Conservation (phyloP, 1,140 invertebrate genomes). For the Drosophila ercepeae region DNA sequence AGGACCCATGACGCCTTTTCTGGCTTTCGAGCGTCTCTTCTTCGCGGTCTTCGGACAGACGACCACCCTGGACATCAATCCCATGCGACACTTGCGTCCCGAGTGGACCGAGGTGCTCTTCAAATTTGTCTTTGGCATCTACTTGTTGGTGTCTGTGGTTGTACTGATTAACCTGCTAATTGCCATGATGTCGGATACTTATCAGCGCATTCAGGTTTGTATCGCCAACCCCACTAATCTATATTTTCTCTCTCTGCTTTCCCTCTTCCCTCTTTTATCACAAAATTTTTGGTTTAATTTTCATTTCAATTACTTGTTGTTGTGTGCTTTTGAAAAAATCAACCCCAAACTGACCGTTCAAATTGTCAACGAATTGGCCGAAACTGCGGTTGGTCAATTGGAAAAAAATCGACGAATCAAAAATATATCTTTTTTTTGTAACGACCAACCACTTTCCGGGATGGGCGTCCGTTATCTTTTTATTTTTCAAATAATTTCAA, state of each 20-base stretch:
- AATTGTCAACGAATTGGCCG: conserved; percentile 19
- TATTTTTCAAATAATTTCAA: conserved; percentile 70
- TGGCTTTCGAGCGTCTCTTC: conserved; percentile 98
- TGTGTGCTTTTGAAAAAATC: conserved; percentile 26
- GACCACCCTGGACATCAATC: conserved; percentile 92
- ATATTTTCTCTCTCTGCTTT: conserved; percentile 53
- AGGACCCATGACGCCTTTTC: conserved; percentile 93
- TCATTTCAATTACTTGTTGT: conserved; percentile 14
- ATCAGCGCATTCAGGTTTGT: conserved; percentile 96
- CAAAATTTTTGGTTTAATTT: conserved; percentile 4
- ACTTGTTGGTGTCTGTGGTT: conserved; percentile 98
- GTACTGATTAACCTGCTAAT: conserved; percentile 99
- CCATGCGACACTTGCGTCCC: conserved; percentile 87
- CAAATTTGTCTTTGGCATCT: conserved; percentile 96
- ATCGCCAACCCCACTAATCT: conserved; percentile 73
- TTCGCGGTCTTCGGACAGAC: conserved; percentile 99
- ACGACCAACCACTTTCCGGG: conserved; percentile 55
- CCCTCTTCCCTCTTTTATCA: conserved; percentile 22
- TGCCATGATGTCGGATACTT: conserved; percentile 99
- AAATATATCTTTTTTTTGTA: not conserved
- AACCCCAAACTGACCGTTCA: conserved; percentile 39
- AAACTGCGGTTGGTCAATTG: conserved; percentile 60
- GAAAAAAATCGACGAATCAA: conserved; percentile 28
- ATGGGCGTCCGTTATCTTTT: conserved; percentile 82
- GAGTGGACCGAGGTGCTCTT: conserved; percentile 92